These are phyloP conservation scores for Drosophila malerkotliana DNA, from an alignment of 1,140 invertebrate species.

Conservation along the genomic window DNA sequence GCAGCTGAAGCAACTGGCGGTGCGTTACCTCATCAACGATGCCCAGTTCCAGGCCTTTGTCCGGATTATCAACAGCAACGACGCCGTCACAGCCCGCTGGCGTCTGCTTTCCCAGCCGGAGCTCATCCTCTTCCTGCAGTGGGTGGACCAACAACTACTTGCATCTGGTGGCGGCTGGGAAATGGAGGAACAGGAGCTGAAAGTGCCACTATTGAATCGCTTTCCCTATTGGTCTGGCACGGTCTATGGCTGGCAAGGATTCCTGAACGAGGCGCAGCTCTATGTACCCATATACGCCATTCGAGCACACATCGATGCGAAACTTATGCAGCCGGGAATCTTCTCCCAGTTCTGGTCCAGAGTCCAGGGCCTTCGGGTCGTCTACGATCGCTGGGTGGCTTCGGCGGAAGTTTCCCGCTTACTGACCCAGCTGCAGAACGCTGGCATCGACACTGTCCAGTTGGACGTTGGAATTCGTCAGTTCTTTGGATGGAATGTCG, in stretches of 20 bases:
- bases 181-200: conserved; percentile 60
- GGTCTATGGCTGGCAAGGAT: conserved; percentile 73
- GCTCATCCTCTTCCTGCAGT: conserved; percentile 57
- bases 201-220: conserved; percentile 57
- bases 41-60: conserved; percentile 73
- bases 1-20: conserved; percentile 59
- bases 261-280: conserved; percentile 67
- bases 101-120: conserved; percentile 69
- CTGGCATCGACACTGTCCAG: conserved; percentile 57
- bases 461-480: conserved; percentile 67
- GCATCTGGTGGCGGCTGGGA: conserved; percentile 55
- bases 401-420: conserved; percentile 49
- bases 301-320: conserved; percentile 57
- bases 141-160: conserved; percentile 66
- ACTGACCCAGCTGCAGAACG: conserved; percentile 49
- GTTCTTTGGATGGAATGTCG: conserved; percentile 59
- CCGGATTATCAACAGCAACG: conserved; percentile 67
- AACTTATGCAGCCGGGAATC: conserved; percentile 56
- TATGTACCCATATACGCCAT: conserved; percentile 65
- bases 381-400: conserved; percentile 69
- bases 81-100: conserved; percentile 55
- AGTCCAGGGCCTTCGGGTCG: conserved; percentile 47
- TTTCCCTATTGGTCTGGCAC: conserved; percentile 69
- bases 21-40: conserved; percentile 74
- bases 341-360: conserved; percentile 70